phyloP scores from a whole-genome alignment of 2,888 invertebrate species.

The Salpingus planirostris region DNA sequence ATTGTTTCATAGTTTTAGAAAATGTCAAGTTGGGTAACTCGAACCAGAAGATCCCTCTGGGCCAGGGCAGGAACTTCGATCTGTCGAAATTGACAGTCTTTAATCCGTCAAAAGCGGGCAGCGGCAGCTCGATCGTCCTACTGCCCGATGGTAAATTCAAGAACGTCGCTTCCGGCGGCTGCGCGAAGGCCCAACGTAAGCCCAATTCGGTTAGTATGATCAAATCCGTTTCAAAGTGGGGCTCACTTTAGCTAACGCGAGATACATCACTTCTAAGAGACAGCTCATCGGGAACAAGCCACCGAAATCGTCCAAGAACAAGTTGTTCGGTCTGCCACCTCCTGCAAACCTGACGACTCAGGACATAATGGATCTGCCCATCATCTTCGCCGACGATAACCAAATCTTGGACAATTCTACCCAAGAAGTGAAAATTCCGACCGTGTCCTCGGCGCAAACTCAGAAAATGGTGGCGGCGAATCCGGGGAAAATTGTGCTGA shows the following conservation, averaged over 20 bases:
- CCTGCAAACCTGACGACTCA: slow-evolving; percentile 44
- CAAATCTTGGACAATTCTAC: slow-evolving; percentile 29
- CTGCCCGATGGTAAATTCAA: slow-evolving; percentile 37
- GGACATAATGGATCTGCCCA: slow-evolving; percentile 57
- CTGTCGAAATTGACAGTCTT: slow-evolving; percentile 33
- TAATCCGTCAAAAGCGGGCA: slow-evolving; percentile 22
- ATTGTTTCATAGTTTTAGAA: slow-evolving; percentile 33
- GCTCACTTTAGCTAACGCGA: no score
- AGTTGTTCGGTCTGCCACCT: slow-evolving; percentile 27
- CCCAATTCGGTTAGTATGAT: no score
- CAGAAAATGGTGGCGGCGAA: no score
- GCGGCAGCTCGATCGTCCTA: slow-evolving; percentile 31
- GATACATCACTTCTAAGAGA: slow-evolving; percentile 35
- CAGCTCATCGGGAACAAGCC: slow-evolving; percentile 29
- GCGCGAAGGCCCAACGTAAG: no score
- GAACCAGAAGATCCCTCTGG: slow-evolving; percentile 27
- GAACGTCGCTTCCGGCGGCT: no score
- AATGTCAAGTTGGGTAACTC: slow-evolving; percentile 32
- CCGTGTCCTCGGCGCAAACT: slow-evolving; percentile 7
- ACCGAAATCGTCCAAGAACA: slow-evolving; percentile 21
- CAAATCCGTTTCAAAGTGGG: no score
- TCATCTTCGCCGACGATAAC: slow-evolving; percentile 55
- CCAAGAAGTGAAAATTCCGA: slow-evolving; percentile 4
- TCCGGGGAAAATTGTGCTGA: slow-evolving; percentile 25
- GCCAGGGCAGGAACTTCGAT: slow-evolving; percentile 30